phyloP scores from a whole-genome alignment of 53 echinoderm and acorn worm species.

The Luidia sarsii region DNA sequence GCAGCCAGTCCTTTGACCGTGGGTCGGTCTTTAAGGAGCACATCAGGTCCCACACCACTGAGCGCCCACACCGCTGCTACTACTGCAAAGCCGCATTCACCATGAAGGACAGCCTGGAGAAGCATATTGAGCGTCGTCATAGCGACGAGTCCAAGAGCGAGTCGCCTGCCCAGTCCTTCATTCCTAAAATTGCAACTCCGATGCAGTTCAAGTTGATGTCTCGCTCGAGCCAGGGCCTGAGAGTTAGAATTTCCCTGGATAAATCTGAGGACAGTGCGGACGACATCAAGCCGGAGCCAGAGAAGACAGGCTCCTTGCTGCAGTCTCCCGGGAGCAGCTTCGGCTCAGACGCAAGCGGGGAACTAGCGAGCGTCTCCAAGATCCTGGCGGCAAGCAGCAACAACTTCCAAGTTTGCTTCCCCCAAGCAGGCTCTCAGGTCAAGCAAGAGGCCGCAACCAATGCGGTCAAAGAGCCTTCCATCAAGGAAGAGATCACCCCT shows the following conservation, averaged over 20 bases:
- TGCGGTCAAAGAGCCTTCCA: not conserved
- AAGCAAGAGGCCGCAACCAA: constrained; percentile 14
- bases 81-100: constrained; percentile 93
- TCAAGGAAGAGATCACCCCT: constrained; percentile 23
- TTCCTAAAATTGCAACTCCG: constrained; percentile 86
- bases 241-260: constrained; percentile 25
- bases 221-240: constrained; percentile 49
- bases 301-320: constrained; percentile 1
- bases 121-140: constrained; percentile 87
- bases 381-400: constrained; percentile 91
- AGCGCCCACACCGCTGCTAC: constrained; percentile 89
- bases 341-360: constrained; percentile 84
- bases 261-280: constrained; percentile 4
- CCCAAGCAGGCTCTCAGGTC: constrained; percentile 51
- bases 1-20: constrained; percentile 63
- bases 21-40: constrained; percentile 85
- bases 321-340: constrained; percentile 70
- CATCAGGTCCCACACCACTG: constrained; percentile 82
- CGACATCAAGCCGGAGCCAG: not conserved
- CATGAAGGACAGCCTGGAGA: constrained; percentile 81
- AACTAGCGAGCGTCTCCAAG: constrained; percentile 90
- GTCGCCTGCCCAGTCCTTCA: constrained; percentile 73
- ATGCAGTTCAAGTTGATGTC: constrained; percentile 92
- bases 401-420: constrained; percentile 85
- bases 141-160: constrained; percentile 48